phyloP scores from a whole-genome alignment of 2,797 vertebrate species.

The Falco peregrinus region DNA sequence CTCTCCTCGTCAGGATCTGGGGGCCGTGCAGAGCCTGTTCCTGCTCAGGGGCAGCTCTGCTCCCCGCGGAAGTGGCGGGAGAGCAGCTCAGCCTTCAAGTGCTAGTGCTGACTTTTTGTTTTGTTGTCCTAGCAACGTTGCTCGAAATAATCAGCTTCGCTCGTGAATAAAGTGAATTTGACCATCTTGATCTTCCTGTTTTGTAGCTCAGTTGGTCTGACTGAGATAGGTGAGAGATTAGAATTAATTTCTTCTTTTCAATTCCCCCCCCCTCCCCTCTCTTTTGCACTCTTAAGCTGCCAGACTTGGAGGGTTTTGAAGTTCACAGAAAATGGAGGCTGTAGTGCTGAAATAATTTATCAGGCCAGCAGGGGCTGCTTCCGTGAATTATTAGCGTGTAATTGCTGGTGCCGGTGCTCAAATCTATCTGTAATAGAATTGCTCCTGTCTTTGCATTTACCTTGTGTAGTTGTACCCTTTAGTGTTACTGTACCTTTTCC shows the following conservation, averaged over 20 bases:
- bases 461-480: rapidly evolving
- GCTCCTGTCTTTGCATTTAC: background rate
- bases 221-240: background rate
- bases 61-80: background rate
- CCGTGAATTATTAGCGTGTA: background rate
- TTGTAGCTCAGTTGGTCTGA: background rate
- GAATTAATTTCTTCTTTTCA: background rate
- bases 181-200: background rate
- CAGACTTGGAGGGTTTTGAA: background rate
- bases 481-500: background rate
- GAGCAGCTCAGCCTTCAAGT: background rate
- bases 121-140: background rate
- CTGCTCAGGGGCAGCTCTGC: background rate
- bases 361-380: background rate
- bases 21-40: background rate
- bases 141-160: background rate
- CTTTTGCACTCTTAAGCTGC: background rate
- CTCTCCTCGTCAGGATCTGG: background rate
- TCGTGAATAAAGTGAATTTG: background rate
- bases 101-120: background rate
- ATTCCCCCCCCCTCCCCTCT: no score
- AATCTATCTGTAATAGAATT: background rate
- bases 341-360: background rate
- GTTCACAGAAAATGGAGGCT: background rate
- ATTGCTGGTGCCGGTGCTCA: background rate